Base-by-base conservation (phyloP, 2,797 vertebrate species). In the Xiphorhynchus erythropygius region DNA sequence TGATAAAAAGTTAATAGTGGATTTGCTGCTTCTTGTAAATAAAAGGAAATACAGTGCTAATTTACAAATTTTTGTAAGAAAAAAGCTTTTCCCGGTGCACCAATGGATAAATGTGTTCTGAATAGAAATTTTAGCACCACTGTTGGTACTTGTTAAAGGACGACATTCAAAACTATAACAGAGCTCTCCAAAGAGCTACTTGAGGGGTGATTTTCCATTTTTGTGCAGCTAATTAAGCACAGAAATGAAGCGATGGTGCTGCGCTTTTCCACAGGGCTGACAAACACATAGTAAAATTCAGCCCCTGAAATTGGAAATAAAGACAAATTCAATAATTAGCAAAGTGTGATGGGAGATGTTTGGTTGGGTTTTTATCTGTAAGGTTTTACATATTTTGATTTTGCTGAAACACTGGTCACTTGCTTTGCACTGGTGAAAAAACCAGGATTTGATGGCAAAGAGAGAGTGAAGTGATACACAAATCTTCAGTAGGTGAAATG, bases 151-250 rank as follows among this genome's bases (percentile, higher is more conserved):
- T 75, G 8, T 33, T 84, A 18, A 44, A 70, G 42, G 13, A 39
- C 52, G 35, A 18, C 25, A 37, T 50, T 73, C 35, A 63, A 50
- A 74, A 59, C 53, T 60, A 59, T 59, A 88, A 35, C 28, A 49
- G 55, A 73, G 16, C 18, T 89, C 63, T 32, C 32, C 1, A 1
- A 87, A 69, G 47, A 73, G 55, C 28, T 76, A 6, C 35, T 44
- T 53, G 44, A 86, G 87, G 78, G 25, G 42, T 30, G 44, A 68
- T 74, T 86, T 88, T 67, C 77, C n/a, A 4, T 63, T 67, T 84
- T 85, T 60, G 41, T 86, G 30, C 49, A 84, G 57, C 41, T 94
- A 62, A 91, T 92, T 82, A 78, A 42, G 15, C n/a, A 50, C 35
- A 81, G 63, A 39, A 84, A 81, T 18, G 25, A 70, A 69, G 15